Conservation (phyloP, 2,113 vertebrate genomes). For the Otus sunia region DNA sequence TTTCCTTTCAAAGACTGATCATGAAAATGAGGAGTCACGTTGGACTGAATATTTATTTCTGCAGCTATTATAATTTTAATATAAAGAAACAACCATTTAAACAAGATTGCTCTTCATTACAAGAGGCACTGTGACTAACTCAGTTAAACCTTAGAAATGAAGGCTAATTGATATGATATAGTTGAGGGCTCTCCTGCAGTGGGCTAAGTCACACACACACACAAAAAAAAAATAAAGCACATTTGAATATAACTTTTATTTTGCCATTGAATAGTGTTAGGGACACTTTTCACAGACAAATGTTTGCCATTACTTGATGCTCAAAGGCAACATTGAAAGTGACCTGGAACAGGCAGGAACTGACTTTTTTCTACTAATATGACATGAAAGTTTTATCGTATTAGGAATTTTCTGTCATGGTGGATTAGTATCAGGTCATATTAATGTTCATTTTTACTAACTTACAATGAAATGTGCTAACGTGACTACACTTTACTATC, state of each 20-base stretch:
- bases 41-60: background rate
- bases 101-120: background rate
- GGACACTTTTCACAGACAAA: constrained; percentile 52
- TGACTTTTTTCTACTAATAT: constrained; percentile 68
- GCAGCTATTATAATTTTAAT: background rate
- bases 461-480: constrained; percentile 74
- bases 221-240: background rate
- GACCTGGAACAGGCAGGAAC: constrained; percentile 67
- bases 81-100: background rate
- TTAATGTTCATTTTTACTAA: constrained; percentile 71
- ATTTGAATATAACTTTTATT: background rate
- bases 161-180: background rate
- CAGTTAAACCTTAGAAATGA: background rate
- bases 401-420: constrained; percentile 76
- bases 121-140: background rate
- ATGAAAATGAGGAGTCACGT: background rate
- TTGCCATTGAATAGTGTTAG: constrained; percentile 9
- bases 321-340: constrained; percentile 66
- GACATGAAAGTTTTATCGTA: constrained; percentile 77
- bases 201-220: background rate
- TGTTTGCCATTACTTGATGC: constrained; percentile 34
- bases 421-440: constrained; percentile 70
- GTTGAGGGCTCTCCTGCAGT: background rate
- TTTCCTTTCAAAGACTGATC: background rate
- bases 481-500: constrained; percentile 43